Evolutionary conservation across 2,797 vertebrate species (phyloP).

Genomic region (Hafferia zeledoni): DNA sequence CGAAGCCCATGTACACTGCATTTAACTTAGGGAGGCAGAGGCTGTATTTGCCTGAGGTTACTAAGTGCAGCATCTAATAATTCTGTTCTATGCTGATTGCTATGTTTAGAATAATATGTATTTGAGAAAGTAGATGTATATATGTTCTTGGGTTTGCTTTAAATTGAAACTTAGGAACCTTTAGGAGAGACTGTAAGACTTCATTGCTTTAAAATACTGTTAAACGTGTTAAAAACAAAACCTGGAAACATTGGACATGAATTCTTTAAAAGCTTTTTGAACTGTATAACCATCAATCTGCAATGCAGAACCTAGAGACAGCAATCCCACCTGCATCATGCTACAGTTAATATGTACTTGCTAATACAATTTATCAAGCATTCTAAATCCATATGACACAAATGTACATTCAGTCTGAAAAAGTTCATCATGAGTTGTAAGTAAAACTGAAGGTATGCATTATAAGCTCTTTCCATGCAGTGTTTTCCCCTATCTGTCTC

Average conservation of each 20-base stretch:
- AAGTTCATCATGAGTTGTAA: conserved; percentile 50
- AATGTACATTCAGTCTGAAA: not conserved
- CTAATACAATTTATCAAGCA: conserved; percentile 39
- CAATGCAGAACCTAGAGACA: not conserved
- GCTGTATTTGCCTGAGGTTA: not conserved
- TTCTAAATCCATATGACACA: conserved; percentile 14
- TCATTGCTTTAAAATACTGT: not conserved
- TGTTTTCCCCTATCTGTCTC: conserved; percentile 39
- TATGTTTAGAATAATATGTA: not conserved
- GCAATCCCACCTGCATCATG: conserved; percentile 16
- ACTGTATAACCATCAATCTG: not conserved
- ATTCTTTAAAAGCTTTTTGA: conserved; percentile 8
- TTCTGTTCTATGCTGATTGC: not conserved
- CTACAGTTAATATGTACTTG: conserved; percentile 11
- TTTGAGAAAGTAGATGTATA: not conserved
- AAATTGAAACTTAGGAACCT: not conserved
- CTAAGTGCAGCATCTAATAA: not conserved
- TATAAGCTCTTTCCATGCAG: not conserved
- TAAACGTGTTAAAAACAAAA: not conserved
- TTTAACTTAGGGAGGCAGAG: not conserved
- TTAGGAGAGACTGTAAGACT: not conserved
- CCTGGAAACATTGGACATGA: not conserved
- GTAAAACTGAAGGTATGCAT: conserved; percentile 1
- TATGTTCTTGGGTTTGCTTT: not conserved
- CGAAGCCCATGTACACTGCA: not conserved